A percentile compares a stretch with the other conserved stretches of the same genome.
Evolutionary conservation across 2,888 invertebrate genomes (phyloP).

Genomic region (Gymnosoma rotundatum): DNA sequence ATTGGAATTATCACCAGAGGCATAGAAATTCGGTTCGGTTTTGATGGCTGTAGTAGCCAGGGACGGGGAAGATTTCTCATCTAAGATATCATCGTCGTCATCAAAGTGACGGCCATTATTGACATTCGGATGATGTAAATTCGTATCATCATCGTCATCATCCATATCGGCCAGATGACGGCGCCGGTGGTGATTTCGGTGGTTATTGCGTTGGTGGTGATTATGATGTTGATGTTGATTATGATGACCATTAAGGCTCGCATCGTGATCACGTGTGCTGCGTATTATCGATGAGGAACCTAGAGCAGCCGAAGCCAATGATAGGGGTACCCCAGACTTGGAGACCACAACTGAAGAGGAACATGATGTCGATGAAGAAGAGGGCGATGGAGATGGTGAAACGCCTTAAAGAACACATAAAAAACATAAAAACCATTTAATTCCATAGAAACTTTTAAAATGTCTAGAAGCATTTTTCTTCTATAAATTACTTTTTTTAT

Average conservation of each 20-base stretch:
- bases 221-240: slow-evolving; percentile 72
- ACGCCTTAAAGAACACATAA: slow-evolving; percentile 71
- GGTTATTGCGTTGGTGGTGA: slow-evolving; percentile 76
- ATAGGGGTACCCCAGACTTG: slow-evolving; percentile 77
- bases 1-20: slow-evolving; percentile 81
- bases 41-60: slow-evolving; percentile 81
- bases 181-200: slow-evolving; percentile 81
- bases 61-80: slow-evolving; percentile 81
- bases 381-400: slow-evolving; percentile 78
- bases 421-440: neutral
- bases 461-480: no score
- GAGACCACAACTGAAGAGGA: slow-evolving; percentile 79
- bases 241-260: slow-evolving; percentile 66
- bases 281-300: slow-evolving; percentile 80
- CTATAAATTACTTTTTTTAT: neutral
- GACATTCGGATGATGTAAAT: slow-evolving; percentile 67
- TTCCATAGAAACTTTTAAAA: no score
- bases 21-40: slow-evolving; percentile 81
- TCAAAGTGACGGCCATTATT: slow-evolving; percentile 67
- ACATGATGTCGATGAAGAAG: slow-evolving; percentile 78
- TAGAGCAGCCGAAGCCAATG: slow-evolving; percentile 78
- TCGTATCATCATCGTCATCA: slow-evolving; percentile 77
- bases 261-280: slow-evolving; percentile 79
- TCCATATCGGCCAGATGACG: slow-evolving; percentile 79
- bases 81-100: slow-evolving; percentile 73